Evolutionary conservation across 2,888 invertebrate genomes (phyloP).

Genomic region (Imbricaverruca yamaguchii): DNA sequence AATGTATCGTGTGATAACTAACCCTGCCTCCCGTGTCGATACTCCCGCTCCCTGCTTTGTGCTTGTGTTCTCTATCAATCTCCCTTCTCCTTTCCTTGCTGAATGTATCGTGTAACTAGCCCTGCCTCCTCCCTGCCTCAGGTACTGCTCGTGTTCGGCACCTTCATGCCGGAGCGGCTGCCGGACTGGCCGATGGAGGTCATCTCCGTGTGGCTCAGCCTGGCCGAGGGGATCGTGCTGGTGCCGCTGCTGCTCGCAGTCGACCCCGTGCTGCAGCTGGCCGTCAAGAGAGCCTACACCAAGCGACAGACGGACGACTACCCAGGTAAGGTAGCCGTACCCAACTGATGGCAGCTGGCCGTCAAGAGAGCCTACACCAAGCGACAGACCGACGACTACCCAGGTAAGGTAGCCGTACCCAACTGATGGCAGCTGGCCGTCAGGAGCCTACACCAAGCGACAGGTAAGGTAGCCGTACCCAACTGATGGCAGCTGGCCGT

Average conservation of each 20-base stretch:
- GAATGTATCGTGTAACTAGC: too few relatives aligned
- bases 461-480: neutral
- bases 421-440: too few relatives aligned
- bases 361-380: constrained; percentile 33
- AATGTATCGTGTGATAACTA: too few relatives aligned
- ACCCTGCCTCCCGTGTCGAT: too few relatives aligned
- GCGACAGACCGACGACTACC: neutral
- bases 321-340: neutral
- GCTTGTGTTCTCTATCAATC: too few relatives aligned
- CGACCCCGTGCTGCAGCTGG: constrained; percentile 48
- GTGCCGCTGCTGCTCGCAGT: constrained; percentile 50
- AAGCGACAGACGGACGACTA: constrained; percentile 30
- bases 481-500: constrained; percentile 33
- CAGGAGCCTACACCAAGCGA: too few relatives aligned
- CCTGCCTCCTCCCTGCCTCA: constrained; percentile 29
- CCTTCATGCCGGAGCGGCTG: constrained; percentile 47
- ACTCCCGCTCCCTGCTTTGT: too few relatives aligned
- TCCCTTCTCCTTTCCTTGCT: too few relatives aligned
- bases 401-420: too few relatives aligned
- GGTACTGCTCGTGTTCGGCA: constrained; percentile 41
- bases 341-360: too few relatives aligned
- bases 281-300: constrained; percentile 34
- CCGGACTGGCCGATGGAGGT: constrained; percentile 48
- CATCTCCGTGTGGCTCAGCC: constrained; percentile 50
- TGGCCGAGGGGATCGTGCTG: constrained; percentile 51